Evolutionary conservation across 2,888 invertebrate genomes (phyloP), one percentile per base, ranked within the genome.

Genomic region (Lithophane leautieri): DNA sequence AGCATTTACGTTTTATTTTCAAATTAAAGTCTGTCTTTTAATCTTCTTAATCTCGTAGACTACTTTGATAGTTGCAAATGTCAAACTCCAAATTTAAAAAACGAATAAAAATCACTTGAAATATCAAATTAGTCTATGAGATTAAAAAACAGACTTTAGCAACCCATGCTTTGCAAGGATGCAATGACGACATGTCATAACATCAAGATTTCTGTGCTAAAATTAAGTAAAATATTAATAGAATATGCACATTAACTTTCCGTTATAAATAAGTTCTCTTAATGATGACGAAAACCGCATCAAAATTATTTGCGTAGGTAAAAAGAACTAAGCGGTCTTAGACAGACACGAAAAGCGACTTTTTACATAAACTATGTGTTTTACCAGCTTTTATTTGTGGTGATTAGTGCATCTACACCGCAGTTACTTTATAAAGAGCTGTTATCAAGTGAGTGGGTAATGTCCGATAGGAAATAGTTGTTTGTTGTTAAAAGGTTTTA

Each of bases 1-100:
- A 71, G 9, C 54, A 54, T 78, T 54, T 16, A 56, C 34, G 4
- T 62, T 52, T 73, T 65, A 75, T 28, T 74, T 47, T n/a, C 1
- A 9, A 19, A 50, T 34, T 34, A 34, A 34, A 6, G 34, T 34
- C 34, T 34, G 4, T 34, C 6, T 34, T 34, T 34, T 6, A 34
- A 34, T 34, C 34, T 34, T 34, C 6, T 34, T 6, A 34, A 34
- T 34, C 34, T 34, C 34, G 34, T 34, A 4, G 34, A 34, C 34
- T 34, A 34, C 4, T 34, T 34, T 34, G 34, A 6, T 6, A 34
- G 34, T 34, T 34, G 4, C 34, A 34, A 34, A 34, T 34, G 6
- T 34, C 34, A 34, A 34, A 34, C 34, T 34, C 34, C 34, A 34
- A 34, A 34, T 34, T 34, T 4, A 34, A 34, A 34, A 34, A 34